Base-by-base conservation (phyloP, 2,113 vertebrate species). In the Sphyrna mokarran region DNA sequence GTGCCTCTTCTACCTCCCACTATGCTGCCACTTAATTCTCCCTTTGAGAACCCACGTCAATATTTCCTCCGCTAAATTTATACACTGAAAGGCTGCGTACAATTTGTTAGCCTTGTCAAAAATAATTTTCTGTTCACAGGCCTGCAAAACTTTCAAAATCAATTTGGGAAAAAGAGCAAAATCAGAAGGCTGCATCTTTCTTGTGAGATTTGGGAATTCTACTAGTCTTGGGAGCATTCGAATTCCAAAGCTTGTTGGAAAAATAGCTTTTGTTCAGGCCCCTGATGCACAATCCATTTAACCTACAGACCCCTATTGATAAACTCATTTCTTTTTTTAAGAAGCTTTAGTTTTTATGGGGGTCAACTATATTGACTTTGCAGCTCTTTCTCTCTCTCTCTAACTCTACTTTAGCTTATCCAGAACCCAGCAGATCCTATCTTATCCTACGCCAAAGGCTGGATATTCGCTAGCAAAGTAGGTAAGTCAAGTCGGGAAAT, bases 91-190 rank as follows among this genome's bases (percentile, higher is more conserved):
- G 18, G 37, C 61, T 93, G 89, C 20, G 58, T 22, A 91, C 58
- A 91, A 91, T 91, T 91, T 63, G 37, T 66, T 93, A 93, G 89
- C n/a, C 61, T 37, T 93, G 61, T 93, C 89, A 91, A 33, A 91
- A 91, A 8, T 91, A 33, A 91, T 91, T 91, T 91, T 90, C 29
- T 63, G 54, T 91, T 37, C 58, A 68, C 18, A 6, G 37, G 11
- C 61, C 33, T 66, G 33, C 89, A 93, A 63, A 68, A 66, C 33
- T 10, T 93, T 66, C 66, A 33, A 93, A 66, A 37, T 66, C 61
- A 66, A 93, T 66, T 63, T 40, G 29, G 18, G 61, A 66, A 66
- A 66, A 66, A 16, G 89, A 93, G 58, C 58, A 68, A 66, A 66
- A 33, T 90, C 54, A 61, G 26, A 61, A 61, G 29, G 87, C 87